A percentile compares a stretch with the other conserved stretches of the same genome.
These are phyloP conservation scores for Pheucticus melanocephalus DNA, from an alignment of 2,113 vertebrate genomes.

Conservation along the genomic window DNA sequence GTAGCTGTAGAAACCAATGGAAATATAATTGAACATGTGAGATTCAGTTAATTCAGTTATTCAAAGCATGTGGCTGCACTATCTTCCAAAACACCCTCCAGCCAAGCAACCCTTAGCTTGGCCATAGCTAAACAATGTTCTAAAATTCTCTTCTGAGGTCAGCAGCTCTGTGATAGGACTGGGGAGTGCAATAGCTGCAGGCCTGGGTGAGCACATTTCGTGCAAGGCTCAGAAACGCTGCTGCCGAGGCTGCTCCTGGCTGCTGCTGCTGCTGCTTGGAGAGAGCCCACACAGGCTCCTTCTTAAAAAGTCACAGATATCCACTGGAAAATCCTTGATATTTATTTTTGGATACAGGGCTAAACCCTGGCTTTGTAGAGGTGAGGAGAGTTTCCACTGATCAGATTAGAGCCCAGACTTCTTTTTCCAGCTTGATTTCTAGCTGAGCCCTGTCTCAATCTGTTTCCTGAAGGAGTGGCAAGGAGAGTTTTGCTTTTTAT, in stretches of 20 bases:
- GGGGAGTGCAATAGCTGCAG: not conserved
- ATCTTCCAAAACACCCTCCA: not conserved
- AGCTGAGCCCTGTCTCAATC: not conserved
- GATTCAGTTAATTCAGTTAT: not conserved
- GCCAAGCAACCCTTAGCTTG: not conserved
- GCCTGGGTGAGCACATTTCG: not conserved
- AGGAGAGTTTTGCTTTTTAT: not conserved
- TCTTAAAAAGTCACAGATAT: conserved; percentile 5
- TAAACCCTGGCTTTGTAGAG: conserved; percentile 24
- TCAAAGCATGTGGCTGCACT: not conserved
- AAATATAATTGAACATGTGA: not conserved
- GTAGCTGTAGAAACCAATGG: not conserved
- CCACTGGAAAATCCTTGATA: conserved; percentile 21
- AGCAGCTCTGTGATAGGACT: not conserved
- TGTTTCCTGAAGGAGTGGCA: conserved; percentile 1
- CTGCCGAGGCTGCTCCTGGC: not conserved
- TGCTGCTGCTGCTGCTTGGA: accelerated
- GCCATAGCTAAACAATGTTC: not conserved
- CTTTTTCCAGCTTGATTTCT: conserved; percentile 49
- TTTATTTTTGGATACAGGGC: conserved; percentile 35
- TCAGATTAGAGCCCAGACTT: conserved; percentile 45
- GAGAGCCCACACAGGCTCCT: not conserved
- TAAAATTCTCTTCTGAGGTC: not conserved
- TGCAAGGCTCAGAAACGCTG: accelerated
- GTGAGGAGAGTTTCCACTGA: conserved; percentile 51